Conservation (phyloP, 2,888 invertebrate genomes). For the Uropetala carovei region DNA sequence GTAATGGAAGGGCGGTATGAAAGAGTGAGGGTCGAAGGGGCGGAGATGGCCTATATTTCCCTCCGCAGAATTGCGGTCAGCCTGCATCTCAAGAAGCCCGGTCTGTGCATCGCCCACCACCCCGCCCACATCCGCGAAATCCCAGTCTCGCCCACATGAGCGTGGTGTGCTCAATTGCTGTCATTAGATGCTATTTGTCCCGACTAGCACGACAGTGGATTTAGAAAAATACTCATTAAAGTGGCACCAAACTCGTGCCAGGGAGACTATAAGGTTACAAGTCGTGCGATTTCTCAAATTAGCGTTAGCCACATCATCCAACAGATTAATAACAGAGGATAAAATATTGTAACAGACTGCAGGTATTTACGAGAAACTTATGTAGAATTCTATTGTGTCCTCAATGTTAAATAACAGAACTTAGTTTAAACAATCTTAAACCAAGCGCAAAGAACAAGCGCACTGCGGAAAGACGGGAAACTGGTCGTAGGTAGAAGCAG, state of each 20-base stretch:
- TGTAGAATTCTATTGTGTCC: neutral
- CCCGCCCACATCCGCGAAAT: slow-evolving; percentile 59
- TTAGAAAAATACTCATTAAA: slow-evolving; percentile 15
- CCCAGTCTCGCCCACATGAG: slow-evolving; percentile 37
- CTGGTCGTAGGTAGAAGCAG: neutral
- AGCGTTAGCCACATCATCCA: neutral
- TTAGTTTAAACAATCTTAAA: neutral
- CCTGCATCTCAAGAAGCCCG: slow-evolving; percentile 62
- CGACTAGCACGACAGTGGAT: neutral
- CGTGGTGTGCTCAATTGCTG: slow-evolving; percentile 34
- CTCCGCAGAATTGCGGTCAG: slow-evolving; percentile 56
- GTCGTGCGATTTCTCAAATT: neutral
- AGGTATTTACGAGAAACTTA: neutral
- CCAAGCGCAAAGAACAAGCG: neutral
- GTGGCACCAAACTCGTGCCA: neutral
- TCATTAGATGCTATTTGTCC: slow-evolving; percentile 8
- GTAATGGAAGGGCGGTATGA: slow-evolving; percentile 29
- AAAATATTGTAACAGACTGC: neutral
- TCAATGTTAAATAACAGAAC: too few relatives aligned
- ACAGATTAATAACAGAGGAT: neutral
- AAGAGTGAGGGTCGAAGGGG: slow-evolving; percentile 54
- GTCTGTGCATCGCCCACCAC: slow-evolving; percentile 47
- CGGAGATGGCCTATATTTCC: slow-evolving; percentile 51
- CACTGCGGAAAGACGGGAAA: neutral
- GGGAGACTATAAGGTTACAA: neutral